Evolutionary conservation across 2,797 vertebrate genomes (phyloP).

Genomic region (Hemibagrus guttatus): DNA sequence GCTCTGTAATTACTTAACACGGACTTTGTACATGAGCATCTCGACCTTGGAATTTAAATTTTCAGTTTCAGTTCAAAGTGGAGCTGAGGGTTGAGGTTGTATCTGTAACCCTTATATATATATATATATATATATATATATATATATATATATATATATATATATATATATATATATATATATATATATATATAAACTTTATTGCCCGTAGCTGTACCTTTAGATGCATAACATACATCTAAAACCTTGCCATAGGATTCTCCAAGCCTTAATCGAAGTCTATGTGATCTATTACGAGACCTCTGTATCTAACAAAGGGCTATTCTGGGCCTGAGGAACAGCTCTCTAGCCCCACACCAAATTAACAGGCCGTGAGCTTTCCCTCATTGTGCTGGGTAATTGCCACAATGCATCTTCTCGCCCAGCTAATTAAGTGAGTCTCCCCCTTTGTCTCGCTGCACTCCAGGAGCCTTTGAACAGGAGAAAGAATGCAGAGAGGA

Average conservation of each 20-base stretch:
- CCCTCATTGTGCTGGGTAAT: constrained; percentile 76
- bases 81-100: not conserved
- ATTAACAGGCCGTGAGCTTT: constrained; percentile 71
- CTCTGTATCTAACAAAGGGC: constrained; percentile 54
- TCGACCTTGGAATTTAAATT: constrained; percentile 7
- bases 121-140: not conserved
- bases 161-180: not conserved
- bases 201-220: not conserved
- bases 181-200: not conserved
- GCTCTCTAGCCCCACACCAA: constrained; percentile 60
- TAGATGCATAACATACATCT: constrained; percentile 5
- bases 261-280: constrained; percentile 52
- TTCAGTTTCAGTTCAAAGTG: constrained; percentile 7
- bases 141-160: not conserved
- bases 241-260: constrained; percentile 19
- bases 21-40: not conserved
- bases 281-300: constrained; percentile 59
- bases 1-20: constrained; percentile 17
- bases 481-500: not conserved
- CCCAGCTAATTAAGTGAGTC: constrained; percentile 80
- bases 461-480: constrained; percentile 68
- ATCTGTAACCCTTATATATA: not conserved
- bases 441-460: constrained; percentile 73
- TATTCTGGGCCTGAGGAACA: constrained; percentile 52
- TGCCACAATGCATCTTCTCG: constrained; percentile 81